A percentile compares a stretch with the other conserved stretches of the same genome.
These are phyloP conservation scores for Porites cylindrica DNA, from an alignment of 92 coral and sea anemone species.

Conservation along the genomic window DNA sequence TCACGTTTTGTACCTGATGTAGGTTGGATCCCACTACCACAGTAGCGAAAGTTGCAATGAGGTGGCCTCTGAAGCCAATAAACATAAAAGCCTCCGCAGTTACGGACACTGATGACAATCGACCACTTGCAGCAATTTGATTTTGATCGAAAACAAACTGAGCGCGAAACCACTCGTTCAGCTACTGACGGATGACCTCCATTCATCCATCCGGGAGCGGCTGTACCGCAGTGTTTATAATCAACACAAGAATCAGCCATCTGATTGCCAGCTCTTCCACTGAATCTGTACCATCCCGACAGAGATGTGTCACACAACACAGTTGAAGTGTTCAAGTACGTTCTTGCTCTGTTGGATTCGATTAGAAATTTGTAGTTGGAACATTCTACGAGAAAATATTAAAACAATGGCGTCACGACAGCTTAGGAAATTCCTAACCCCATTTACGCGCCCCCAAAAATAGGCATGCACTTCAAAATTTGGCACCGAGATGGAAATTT, in stretches of 20 bases:
- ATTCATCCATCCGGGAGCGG: not conserved
- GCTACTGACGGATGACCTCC: slow-evolving; percentile 9
- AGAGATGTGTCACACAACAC: not conserved
- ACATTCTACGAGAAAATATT: not conserved
- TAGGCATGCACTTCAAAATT: too few species aligned
- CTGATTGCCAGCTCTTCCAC: not conserved
- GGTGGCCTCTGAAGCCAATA: not conserved
- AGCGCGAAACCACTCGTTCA: not conserved
- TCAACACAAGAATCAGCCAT: slow-evolving; percentile 1
- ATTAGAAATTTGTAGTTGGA: not conserved
- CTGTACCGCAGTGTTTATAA: not conserved
- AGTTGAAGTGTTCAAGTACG: not conserved
- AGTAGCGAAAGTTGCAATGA: not conserved
- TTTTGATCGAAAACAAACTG: not conserved
- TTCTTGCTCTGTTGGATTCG: not conserved
- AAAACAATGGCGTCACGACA: not conserved
- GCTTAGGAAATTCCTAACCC: too few species aligned
- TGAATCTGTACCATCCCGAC: slow-evolving; percentile 3
- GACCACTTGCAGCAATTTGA: not conserved
- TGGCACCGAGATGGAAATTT: too few species aligned
- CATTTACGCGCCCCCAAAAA: too few species aligned
- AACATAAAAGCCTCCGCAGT: slow-evolving; percentile 1
- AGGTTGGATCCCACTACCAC: not conserved
- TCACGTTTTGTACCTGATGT: too few species aligned
- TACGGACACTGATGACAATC: not conserved